phyloP scores from a whole-genome alignment of 1,140 invertebrate genomes.

The Araneus ventricosus region DNA sequence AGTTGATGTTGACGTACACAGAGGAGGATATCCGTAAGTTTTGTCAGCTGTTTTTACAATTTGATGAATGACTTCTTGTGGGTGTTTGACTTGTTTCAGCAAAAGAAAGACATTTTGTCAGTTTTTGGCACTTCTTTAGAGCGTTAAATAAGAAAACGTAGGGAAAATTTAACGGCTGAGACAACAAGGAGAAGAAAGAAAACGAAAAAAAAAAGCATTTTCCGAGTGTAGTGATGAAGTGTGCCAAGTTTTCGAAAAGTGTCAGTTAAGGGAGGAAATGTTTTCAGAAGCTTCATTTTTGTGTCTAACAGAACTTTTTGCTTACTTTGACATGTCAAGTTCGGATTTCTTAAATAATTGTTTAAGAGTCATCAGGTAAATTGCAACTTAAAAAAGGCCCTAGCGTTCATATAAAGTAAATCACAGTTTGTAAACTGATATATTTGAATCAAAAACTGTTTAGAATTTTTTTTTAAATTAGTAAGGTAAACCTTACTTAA shows the following conservation, averaged over 20 bases:
- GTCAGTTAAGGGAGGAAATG: background rate
- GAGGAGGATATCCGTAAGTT: background rate
- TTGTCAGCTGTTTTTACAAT: constrained; percentile 29
- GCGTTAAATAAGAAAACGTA: background rate
- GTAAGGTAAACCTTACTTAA: no score
- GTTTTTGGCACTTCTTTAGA: constrained; percentile 40
- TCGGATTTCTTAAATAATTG: background rate
- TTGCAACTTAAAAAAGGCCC: no score
- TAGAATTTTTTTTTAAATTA: no score
- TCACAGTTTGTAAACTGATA: no score
- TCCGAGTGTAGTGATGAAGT: background rate
- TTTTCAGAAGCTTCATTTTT: background rate
- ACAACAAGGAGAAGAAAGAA: background rate
- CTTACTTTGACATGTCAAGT: background rate
- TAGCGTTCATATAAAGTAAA: no score
- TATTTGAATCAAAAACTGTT: no score
- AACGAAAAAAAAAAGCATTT: background rate
- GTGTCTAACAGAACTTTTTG: background rate
- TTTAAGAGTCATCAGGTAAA: no score
- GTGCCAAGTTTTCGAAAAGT: constrained; percentile 19
- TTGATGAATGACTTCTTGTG: constrained; percentile 21
- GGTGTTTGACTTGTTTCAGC: constrained; percentile 1
- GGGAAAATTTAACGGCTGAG: constrained; percentile 4
- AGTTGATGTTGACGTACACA: background rate
- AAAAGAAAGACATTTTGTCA: background rate